Percentiles rank a stretch among this genome's conserved stretches.
Evolutionary conservation across 2,113 vertebrate genomes (phyloP).

Genomic region (Lanius ludovicianus): DNA sequence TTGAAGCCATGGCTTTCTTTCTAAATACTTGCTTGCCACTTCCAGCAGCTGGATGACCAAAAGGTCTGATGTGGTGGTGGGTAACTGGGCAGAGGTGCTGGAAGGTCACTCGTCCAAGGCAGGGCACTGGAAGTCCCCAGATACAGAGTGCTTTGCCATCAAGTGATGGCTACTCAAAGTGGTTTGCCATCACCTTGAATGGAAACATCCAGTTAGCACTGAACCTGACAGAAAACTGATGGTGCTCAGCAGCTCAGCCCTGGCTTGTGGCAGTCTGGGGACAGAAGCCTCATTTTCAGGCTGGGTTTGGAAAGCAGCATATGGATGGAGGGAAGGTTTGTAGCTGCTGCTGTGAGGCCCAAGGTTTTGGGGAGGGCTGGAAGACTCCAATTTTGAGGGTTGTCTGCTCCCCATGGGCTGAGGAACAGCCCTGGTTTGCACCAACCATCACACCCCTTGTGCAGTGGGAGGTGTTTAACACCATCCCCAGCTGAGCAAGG

Average conservation of each 20-base stretch:
- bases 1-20: not conserved
- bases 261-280: not conserved
- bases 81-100: not conserved
- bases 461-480: not conserved
- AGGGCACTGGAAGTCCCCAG: not conserved
- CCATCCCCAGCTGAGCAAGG: not conserved
- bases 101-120: not conserved
- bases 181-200: not conserved
- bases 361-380: not conserved
- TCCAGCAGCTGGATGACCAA: not conserved
- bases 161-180: no score
- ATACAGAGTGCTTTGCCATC: not conserved
- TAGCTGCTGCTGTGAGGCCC: not conserved
- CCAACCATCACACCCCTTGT: not conserved
- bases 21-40: not conserved
- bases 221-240: not conserved
- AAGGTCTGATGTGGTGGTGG: not conserved
- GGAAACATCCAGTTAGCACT: not conserved
- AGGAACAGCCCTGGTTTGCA: not conserved
- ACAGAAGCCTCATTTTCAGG: not conserved
- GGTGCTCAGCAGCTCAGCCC: not conserved
- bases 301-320: not conserved
- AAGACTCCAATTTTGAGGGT: not conserved
- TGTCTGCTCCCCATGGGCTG: not conserved
- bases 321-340: accelerated